Evolutionary conservation across 2,113 vertebrate genomes (phyloP).

Genomic region (Sorex araneus): DNA sequence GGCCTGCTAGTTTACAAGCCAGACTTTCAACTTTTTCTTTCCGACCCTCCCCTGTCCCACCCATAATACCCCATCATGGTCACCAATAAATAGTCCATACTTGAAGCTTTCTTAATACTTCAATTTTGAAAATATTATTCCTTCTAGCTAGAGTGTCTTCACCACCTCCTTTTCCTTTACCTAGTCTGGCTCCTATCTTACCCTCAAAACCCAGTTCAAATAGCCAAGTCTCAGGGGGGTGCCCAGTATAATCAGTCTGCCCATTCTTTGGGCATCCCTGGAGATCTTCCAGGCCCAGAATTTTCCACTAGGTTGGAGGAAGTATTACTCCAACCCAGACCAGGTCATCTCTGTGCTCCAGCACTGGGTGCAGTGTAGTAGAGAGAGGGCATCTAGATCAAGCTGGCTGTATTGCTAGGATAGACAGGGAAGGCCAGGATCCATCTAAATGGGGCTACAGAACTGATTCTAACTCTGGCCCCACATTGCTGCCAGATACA

Average conservation of each 20-base stretch:
- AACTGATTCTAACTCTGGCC: neutral
- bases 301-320: neutral
- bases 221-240: neutral
- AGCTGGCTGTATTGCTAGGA: neutral
- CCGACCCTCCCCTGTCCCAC: neutral
- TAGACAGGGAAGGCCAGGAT: neutral
- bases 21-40: neutral
- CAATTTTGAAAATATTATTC: neutral
- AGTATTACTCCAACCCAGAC: neutral
- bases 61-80: neutral
- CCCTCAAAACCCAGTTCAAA: conserved; percentile 32
- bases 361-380: neutral
- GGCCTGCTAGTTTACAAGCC: neutral
- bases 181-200: neutral
- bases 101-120: neutral
- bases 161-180: neutral
- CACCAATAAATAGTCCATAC: neutral
- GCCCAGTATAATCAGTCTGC: neutral
- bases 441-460: too few species aligned
- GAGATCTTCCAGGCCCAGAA: neutral
- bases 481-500: too few species aligned
- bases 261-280: neutral
- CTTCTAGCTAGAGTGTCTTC: neutral
- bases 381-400: accelerated
- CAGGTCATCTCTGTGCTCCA: neutral